Conservation (phyloP, 2,888 invertebrate genomes). For the Chaitophorus viminalis region DNA sequence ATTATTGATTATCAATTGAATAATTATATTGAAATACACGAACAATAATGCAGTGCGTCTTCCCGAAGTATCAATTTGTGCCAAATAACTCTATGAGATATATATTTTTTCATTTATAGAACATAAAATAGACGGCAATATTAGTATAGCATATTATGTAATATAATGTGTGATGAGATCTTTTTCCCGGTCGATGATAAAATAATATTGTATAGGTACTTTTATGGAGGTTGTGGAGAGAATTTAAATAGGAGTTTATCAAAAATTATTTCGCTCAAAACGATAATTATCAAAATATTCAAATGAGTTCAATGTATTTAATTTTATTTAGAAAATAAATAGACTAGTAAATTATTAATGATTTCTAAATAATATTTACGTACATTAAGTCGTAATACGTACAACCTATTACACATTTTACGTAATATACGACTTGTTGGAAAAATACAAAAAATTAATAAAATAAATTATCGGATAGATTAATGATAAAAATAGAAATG, state of each 20-base stretch:
- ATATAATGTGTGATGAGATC: neutral
- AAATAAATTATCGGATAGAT: neutral
- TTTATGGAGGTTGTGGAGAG: neutral
- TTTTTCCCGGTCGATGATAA: neutral
- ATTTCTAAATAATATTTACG: neutral
- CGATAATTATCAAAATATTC: neutral
- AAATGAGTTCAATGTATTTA: neutral
- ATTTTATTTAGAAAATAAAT: neutral
- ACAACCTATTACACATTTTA: slow-evolving; percentile 21
- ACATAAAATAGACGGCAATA: neutral
- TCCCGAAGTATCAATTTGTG: neutral
- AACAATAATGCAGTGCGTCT: neutral
- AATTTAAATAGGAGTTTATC: neutral
- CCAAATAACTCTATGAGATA: neutral
- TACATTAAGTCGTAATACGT: slow-evolving; percentile 29
- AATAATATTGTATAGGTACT: neutral
- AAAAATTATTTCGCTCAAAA: neutral
- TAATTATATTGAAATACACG: neutral
- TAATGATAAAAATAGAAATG: neutral
- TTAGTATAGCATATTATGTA: too few species aligned
- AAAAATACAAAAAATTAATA: neutral
- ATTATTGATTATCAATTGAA: neutral
- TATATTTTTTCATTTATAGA: neutral
- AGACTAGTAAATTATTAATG: neutral
- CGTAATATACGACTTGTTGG: slow-evolving; percentile 7